phyloP scores from a whole-genome alignment of 2,113 vertebrate species.

The Oryzias celebensis region DNA sequence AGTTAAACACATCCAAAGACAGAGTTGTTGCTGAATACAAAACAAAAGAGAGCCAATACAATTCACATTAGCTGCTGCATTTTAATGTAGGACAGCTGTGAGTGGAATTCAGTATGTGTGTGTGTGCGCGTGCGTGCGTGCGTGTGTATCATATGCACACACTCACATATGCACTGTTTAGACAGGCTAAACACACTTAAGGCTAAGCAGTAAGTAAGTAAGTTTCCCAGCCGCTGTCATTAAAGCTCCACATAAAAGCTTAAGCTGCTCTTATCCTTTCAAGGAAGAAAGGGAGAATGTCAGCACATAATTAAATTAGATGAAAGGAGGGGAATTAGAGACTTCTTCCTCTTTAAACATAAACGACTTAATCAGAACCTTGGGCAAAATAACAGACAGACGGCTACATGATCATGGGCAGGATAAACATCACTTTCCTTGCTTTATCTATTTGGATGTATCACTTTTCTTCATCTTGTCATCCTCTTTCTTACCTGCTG shows the following conservation, averaged over 20 bases:
- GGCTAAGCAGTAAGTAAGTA: constrained; percentile 59
- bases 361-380: constrained; percentile 71
- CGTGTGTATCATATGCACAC: not conserved
- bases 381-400: constrained; percentile 68
- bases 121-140: constrained; percentile 1
- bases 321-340: constrained; percentile 73
- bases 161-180: constrained; percentile 29
- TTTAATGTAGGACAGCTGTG: not conserved
- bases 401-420: constrained; percentile 62
- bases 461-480: constrained; percentile 32
- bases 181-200: constrained; percentile 63
- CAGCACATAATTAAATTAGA: constrained; percentile 75
- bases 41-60: constrained; percentile 9
- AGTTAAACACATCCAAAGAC: constrained; percentile 19
- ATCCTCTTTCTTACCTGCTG: constrained; percentile 29
- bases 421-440: constrained; percentile 63
- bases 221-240: constrained; percentile 66
- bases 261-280: constrained; percentile 73
- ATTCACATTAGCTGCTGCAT: constrained; percentile 1
- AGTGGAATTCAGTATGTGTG: constrained; percentile 6
- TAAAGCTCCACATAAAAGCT: constrained; percentile 71
- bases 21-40: constrained; percentile 15
- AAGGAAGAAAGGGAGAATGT: constrained; percentile 70
- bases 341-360: constrained; percentile 72
- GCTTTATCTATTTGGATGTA: constrained; percentile 37